Conservation (phyloP, 2,888 invertebrate species). For the Horisme vitalbata region DNA sequence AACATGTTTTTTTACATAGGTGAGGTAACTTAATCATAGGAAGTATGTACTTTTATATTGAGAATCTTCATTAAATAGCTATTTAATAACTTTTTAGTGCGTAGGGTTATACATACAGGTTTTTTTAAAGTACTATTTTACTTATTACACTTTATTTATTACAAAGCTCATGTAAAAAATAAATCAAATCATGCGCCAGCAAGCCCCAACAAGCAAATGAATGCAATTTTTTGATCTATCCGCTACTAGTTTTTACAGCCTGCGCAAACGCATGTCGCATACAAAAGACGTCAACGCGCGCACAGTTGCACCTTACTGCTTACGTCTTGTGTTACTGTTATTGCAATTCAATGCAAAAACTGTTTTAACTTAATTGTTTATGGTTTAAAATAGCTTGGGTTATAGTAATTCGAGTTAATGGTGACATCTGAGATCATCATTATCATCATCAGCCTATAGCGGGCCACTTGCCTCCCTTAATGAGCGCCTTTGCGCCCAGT, state of each 20-base stretch:
- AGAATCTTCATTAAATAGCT: too few species aligned
- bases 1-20: too few species aligned
- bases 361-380: not conserved
- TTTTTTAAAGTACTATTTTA: too few species aligned
- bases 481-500: too few species aligned
- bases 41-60: too few species aligned
- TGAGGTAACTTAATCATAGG: too few species aligned
- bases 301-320: constrained; percentile 34
- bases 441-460: too few species aligned
- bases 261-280: constrained; percentile 57
- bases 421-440: too few species aligned
- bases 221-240: constrained; percentile 13
- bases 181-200: constrained; percentile 7
- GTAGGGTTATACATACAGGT: too few species aligned
- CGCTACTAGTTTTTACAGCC: constrained; percentile 11
- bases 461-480: too few species aligned
- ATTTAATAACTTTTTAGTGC: too few species aligned
- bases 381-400: not conserved
- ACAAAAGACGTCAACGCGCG: constrained; percentile 74
- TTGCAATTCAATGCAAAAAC: not conserved
- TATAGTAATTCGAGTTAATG: too few species aligned
- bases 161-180: constrained; percentile 6
- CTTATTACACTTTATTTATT: not conserved
- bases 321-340: not conserved
- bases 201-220: constrained; percentile 7